Conservation (phyloP, 2,888 invertebrate species). For the Thumatha senex region DNA sequence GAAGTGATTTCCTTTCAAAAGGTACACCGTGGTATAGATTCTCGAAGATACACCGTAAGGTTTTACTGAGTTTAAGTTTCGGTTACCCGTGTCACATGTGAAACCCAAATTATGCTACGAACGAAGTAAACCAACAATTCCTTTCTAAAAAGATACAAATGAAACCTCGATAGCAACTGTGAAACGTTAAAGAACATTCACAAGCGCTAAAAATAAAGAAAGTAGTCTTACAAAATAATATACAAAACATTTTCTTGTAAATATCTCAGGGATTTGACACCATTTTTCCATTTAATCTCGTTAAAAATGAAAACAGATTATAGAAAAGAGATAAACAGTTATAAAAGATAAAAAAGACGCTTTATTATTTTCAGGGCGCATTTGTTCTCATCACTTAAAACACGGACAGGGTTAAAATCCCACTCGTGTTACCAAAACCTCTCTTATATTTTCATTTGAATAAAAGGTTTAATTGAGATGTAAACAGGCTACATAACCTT, state of each 20-base stretch:
- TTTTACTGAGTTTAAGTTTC: too few species aligned
- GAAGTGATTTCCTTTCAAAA: too few species aligned
- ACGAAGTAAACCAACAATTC: too few species aligned
- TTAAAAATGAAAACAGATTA: slow-evolving; percentile 5
- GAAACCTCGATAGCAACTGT: too few species aligned
- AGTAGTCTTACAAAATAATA: neutral
- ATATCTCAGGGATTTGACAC: neutral
- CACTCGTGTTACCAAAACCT: slow-evolving; percentile 7
- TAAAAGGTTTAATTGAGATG: slow-evolving; percentile 15
- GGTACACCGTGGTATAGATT: too few species aligned
- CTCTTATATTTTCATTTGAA: slow-evolving; percentile 14
- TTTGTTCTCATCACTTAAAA: slow-evolving; percentile 20
- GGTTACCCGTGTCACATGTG: too few species aligned
- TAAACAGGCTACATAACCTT: slow-evolving; percentile 1
- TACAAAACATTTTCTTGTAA: neutral
- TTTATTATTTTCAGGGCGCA: slow-evolving; percentile 2
- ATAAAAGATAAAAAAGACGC: slow-evolving; percentile 4
- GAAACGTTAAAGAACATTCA: too few species aligned
- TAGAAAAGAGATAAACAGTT: neutral
- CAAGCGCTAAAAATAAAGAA: neutral
- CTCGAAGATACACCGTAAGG: too few species aligned
- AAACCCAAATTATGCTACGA: too few species aligned
- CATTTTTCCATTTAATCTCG: neutral
- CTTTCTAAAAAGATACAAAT: too few species aligned
- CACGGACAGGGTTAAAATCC: slow-evolving; percentile 12